Conservation (phyloP, 23 tunicate genomes). For the Botrylloides violaceus region DNA sequence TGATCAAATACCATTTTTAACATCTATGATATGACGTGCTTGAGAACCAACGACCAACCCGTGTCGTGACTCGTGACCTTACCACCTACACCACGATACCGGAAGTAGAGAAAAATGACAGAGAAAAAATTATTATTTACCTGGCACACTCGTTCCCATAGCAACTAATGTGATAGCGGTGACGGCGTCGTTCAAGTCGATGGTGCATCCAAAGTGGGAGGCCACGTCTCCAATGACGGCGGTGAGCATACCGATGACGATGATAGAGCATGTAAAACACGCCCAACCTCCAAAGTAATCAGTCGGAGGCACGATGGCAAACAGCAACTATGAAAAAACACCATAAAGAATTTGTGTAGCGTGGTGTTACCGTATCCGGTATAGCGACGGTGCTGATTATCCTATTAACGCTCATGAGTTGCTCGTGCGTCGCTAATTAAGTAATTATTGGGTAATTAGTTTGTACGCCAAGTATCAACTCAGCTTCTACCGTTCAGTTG, state of each 20-base stretch:
- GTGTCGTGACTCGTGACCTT: too few species aligned
- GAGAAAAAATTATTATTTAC: constrained; percentile 24
- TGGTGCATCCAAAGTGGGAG: constrained; percentile 92
- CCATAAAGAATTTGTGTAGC: too few species aligned
- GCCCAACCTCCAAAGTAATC: constrained; percentile 96
- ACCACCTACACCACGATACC: too few species aligned
- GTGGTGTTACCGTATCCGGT: too few species aligned
- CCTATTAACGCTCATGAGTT: too few species aligned
- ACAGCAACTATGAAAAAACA: constrained; percentile 73
- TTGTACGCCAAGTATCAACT: too few species aligned
- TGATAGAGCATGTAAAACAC: constrained; percentile 82
- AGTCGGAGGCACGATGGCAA: constrained; percentile 97
- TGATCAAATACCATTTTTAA: background rate
- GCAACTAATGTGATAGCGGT: constrained; percentile 96
- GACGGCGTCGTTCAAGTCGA: constrained; percentile 89
- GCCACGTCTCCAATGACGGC: constrained; percentile 96
- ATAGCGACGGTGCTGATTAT: too few species aligned
- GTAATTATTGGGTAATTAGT: too few species aligned
- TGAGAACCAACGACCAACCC: background rate
- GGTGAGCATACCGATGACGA: constrained; percentile 81
- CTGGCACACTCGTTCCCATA: constrained; percentile 98
- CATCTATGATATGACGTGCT: background rate
- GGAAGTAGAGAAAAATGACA: too few species aligned
- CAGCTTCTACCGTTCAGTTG: too few species aligned
- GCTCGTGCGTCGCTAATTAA: too few species aligned